These are phyloP conservation scores for Sebastes cheni DNA, from an alignment of 2,797 vertebrate species.

Conservation along the genomic window DNA sequence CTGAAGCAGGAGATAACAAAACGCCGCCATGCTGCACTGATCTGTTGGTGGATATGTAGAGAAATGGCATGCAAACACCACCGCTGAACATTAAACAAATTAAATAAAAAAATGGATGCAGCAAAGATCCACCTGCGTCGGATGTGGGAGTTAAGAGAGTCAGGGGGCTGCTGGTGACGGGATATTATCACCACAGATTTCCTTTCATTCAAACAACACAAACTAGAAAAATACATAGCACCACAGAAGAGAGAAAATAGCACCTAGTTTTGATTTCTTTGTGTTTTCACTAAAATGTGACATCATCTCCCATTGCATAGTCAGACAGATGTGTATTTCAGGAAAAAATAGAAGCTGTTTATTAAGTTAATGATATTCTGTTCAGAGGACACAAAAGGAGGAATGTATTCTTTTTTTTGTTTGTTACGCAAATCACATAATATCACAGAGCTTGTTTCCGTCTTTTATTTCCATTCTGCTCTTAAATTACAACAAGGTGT, in stretches of 20 bases:
- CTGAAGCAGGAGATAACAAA: constrained; percentile 47
- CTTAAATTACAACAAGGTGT: constrained; percentile 81
- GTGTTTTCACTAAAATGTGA: constrained; percentile 70
- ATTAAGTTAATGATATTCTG: constrained; percentile 75
- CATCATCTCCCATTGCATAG: constrained; percentile 79
- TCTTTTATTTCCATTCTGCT: constrained; percentile 81
- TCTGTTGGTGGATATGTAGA: constrained; percentile 58
- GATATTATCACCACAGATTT: constrained; percentile 45
- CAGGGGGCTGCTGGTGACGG: constrained; percentile 67
- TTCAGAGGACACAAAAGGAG: constrained; percentile 65
- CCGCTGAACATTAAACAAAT: not conserved
- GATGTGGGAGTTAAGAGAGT: constrained; percentile 59
- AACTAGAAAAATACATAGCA: constrained; percentile 88
- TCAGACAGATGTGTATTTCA: constrained; percentile 63
- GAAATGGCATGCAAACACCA: constrained; percentile 67
- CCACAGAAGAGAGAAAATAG: constrained; percentile 91
- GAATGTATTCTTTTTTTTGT: constrained; percentile 56
- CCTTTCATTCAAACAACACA: constrained; percentile 75
- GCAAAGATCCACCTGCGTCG: constrained; percentile 45
- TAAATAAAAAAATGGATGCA: constrained; percentile 34
- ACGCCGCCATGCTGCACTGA: constrained; percentile 44
- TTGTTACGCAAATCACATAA: constrained; percentile 76
- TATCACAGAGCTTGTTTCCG: constrained; percentile 75
- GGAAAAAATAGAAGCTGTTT: constrained; percentile 53
- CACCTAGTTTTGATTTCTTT: constrained; percentile 85